Conservation (phyloP, 2,888 invertebrate species). For the Drosophila sordidula region DNA sequence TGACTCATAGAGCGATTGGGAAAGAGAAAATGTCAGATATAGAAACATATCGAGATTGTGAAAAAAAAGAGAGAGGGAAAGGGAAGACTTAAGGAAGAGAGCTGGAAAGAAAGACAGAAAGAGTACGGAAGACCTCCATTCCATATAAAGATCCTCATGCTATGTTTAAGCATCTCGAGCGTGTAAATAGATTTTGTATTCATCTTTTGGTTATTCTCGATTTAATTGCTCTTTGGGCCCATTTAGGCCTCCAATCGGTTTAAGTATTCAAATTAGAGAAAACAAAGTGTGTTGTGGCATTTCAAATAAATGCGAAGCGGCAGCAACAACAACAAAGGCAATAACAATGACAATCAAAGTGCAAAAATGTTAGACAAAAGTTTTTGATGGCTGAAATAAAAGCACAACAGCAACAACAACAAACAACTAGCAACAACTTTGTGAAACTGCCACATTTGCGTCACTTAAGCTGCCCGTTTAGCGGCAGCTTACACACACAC, state of each 20-base stretch:
- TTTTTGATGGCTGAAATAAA: slow-evolving; percentile 56
- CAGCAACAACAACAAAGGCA: slow-evolving; percentile 1
- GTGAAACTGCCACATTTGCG: slow-evolving; percentile 69
- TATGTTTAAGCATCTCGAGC: no score
- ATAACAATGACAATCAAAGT: slow-evolving; percentile 66
- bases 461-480: slow-evolving; percentile 74
- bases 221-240: background rate
- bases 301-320: slow-evolving; percentile 48
- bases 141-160: background rate
- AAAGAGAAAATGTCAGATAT: no score
- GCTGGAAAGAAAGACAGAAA: background rate
- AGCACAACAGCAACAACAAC: slow-evolving; percentile 16
- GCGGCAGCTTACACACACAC: slow-evolving; percentile 41
- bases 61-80: background rate
- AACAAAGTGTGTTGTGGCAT: slow-evolving; percentile 45
- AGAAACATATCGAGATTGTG: background rate
- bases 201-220: background rate
- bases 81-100: no score
- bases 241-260: slow-evolving; percentile 20
- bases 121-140: background rate
- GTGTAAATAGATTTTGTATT: background rate
- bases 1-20: no score
- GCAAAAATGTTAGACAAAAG: slow-evolving; percentile 53
- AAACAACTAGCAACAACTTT: slow-evolving; percentile 29
- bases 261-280: slow-evolving; percentile 27